phyloP scores from a whole-genome alignment of 35 echinoderm and acorn worm species.

The Acanthaster planci region DNA sequence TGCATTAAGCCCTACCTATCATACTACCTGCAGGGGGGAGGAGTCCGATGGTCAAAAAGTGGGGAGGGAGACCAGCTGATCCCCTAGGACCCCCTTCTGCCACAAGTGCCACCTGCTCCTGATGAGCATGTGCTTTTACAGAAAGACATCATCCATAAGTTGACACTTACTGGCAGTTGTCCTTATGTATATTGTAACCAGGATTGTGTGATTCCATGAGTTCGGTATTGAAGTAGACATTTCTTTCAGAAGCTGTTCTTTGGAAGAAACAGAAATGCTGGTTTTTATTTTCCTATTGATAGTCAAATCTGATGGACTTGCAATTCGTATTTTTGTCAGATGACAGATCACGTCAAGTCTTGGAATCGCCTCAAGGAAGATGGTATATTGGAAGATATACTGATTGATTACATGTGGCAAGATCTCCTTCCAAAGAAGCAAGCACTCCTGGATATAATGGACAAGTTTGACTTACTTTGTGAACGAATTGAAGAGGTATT shows the following conservation, averaged over 20 bases:
- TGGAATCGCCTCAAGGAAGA: slow-evolving; percentile 49
- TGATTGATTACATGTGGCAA: slow-evolving; percentile 62
- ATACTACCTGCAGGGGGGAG: no score
- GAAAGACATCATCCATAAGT: no score
- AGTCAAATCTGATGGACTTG: neutral
- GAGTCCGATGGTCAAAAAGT: no score
- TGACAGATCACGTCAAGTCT: slow-evolving; percentile 34
- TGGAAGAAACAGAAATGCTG: neutral
- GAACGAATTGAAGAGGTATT: neutral
- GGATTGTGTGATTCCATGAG: no score
- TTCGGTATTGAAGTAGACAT: neutral
- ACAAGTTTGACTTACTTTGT: slow-evolving; percentile 66
- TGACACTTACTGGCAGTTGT: no score
- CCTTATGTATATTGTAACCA: no score
- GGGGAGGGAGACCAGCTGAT: no score
- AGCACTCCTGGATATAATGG: slow-evolving; percentile 42
- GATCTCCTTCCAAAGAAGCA: slow-evolving; percentile 46
- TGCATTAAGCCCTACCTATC: no score
- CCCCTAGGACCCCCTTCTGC: no score
- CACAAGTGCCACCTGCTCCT: no score
- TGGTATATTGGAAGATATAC: slow-evolving; percentile 37
- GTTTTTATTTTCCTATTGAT: neutral
- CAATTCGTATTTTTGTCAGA: neutral
- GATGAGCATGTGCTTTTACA: no score
- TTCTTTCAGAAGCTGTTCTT: neutral